A percentile compares a stretch with the other conserved stretches of the same genome.
Conservation (phyloP, 2,113 vertebrate genomes). For the Protobothrops mucrosquamatus region DNA sequence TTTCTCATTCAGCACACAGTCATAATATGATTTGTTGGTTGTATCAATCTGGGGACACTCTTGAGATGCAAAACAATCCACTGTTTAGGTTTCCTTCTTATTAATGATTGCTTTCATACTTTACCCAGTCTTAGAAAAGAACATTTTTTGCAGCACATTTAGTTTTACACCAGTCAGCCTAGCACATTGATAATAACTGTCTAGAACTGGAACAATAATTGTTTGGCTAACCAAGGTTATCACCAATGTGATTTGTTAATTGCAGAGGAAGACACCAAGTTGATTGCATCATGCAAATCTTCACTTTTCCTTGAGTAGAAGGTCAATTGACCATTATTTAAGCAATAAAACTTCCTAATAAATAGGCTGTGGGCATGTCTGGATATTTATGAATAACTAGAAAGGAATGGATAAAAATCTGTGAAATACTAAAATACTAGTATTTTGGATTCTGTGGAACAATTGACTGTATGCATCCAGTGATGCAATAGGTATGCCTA, state of each 20-base stretch:
- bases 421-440: not conserved
- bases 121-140: not conserved
- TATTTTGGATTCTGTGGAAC: not conserved
- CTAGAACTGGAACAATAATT: not conserved
- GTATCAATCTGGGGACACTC: not conserved
- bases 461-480: not conserved
- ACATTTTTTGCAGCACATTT: not conserved
- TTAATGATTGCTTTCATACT: not conserved
- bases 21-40: not conserved
- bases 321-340: not conserved
- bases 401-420: not conserved
- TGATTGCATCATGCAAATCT: not conserved
- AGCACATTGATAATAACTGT: not conserved
- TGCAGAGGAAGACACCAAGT: not conserved
- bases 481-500: not conserved
- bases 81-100: not conserved
- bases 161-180: not conserved
- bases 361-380: not conserved
- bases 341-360: not conserved
- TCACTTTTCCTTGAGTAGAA: not conserved
- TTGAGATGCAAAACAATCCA: not conserved
- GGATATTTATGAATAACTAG: not conserved
- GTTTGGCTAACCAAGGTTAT: not conserved
- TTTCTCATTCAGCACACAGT: not conserved
- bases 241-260: not conserved